Percentiles rank a stretch among this genome's conserved stretches.
Evolutionary conservation across 53 echinoderm and acorn worm species (phyloP).

Genomic region (Stichopus horrens): DNA sequence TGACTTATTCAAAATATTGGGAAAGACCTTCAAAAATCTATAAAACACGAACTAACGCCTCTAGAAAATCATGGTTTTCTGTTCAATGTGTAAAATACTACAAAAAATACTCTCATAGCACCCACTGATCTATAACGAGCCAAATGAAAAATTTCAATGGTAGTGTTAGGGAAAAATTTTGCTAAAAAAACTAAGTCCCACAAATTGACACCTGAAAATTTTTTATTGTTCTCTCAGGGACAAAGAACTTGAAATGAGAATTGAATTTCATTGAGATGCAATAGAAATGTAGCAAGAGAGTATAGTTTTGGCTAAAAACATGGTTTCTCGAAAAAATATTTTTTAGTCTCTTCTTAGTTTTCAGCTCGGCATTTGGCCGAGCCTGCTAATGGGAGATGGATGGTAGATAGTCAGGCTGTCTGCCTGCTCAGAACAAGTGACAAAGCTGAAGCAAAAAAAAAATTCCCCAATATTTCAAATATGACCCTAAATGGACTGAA

Average conservation of each 20-base stretch:
- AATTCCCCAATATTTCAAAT: neutral
- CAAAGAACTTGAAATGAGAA: neutral
- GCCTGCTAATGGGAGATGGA: neutral
- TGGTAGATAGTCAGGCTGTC: neutral
- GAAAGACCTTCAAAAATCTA: conserved; percentile 34
- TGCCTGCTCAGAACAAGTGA: neutral
- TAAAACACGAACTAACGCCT: neutral
- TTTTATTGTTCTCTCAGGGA: neutral
- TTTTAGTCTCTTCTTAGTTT: conserved; percentile 6
- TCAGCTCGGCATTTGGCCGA: neutral
- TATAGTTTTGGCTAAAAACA: neutral
- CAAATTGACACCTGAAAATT: conserved; percentile 29
- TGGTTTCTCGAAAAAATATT: conserved; percentile 1
- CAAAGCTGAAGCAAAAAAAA: conserved; percentile 15
- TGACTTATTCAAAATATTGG: neutral
- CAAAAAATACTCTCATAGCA: neutral
- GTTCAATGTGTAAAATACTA: neutral
- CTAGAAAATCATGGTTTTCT: conserved; percentile 13
- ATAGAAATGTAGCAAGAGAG: neutral
- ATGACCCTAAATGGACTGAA: neutral
- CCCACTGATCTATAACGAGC: neutral
- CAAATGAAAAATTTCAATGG: neutral
- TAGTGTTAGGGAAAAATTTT: conserved; percentile 9
- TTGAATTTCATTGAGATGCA: neutral
- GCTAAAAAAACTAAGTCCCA: conserved; percentile 45